Percentiles rank a stretch among this genome's conserved stretches.
Evolutionary conservation across 1,140 invertebrate genomes (phyloP).

Genomic region (Drosophila sturtevanti): DNA sequence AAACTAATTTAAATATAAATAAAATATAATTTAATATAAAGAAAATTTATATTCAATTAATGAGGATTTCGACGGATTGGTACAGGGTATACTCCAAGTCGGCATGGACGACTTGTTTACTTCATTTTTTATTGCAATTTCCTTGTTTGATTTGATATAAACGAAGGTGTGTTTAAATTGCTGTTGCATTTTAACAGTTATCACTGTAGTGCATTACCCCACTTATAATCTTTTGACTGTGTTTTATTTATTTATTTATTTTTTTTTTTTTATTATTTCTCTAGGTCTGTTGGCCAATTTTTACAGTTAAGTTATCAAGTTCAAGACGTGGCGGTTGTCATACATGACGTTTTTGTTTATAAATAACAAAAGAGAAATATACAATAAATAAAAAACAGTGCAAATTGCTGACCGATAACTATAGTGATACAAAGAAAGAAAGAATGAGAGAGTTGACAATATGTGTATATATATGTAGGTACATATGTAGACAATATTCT

Average conservation of each 20-base stretch:
- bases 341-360: constrained; percentile 15
- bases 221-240: neutral
- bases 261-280: neutral
- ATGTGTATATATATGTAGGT: neutral
- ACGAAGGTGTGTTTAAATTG: neutral
- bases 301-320: constrained; percentile 8
- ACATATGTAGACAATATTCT: neutral
- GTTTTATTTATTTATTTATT: too few species aligned
- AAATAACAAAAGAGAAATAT: constrained; percentile 8
- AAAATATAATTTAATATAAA: too few species aligned
- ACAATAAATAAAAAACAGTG: neutral
- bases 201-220: neutral
- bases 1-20: too few species aligned
- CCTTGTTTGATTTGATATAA: too few species aligned
- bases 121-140: too few species aligned
- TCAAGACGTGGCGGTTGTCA: neutral
- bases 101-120: too few species aligned
- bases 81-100: too few species aligned
- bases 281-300: neutral
- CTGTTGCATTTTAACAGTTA: neutral
- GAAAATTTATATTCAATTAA: too few species aligned
- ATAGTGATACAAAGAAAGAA: neutral
- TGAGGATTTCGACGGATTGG: too few species aligned
- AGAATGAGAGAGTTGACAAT: neutral
- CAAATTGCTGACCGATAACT: constrained; percentile 19